These are phyloP conservation scores for Polymixis flavicincta DNA, from an alignment of 2,888 invertebrate genomes.

Conservation along the genomic window DNA sequence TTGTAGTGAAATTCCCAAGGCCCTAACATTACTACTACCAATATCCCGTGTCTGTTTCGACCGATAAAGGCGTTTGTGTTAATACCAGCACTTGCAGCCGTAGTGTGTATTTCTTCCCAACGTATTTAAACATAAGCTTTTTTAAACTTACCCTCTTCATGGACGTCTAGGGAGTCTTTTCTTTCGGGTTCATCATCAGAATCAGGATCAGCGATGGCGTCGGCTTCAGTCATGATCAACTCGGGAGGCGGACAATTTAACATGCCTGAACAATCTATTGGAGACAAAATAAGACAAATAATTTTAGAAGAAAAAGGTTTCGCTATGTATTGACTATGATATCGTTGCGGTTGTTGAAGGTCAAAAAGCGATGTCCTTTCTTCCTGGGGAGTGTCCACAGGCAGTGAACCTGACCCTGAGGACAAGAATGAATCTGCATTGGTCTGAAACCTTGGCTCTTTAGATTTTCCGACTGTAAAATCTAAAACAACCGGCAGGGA, in stretches of 20 bases:
- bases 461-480: not conserved
- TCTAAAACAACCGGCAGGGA: not conserved
- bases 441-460: not conserved
- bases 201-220: conserved; percentile 82
- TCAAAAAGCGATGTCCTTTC: not conserved
- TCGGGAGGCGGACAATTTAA: conserved; percentile 83
- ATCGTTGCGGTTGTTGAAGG: not conserved
- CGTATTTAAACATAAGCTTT: not conserved
- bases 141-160: conserved; percentile 84
- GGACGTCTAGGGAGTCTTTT: conserved; percentile 87
- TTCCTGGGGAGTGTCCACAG: too few relatives aligned
- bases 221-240: conserved; percentile 86
- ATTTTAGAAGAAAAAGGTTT: not conserved
- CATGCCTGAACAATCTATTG: conserved; percentile 72
- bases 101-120: not conserved
- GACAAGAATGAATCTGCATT: not conserved
- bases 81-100: too few relatives aligned
- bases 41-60: not conserved
- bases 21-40: not conserved
- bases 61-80: not conserved
- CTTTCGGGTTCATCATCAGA: conserved; percentile 87
- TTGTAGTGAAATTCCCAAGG: not conserved
- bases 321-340: not conserved
- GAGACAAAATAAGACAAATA: not conserved
- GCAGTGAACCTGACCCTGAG: not conserved